These are phyloP conservation scores for Cardiocondyla obscurior DNA, from an alignment of 1,140 invertebrate genomes.

Conservation along the genomic window DNA sequence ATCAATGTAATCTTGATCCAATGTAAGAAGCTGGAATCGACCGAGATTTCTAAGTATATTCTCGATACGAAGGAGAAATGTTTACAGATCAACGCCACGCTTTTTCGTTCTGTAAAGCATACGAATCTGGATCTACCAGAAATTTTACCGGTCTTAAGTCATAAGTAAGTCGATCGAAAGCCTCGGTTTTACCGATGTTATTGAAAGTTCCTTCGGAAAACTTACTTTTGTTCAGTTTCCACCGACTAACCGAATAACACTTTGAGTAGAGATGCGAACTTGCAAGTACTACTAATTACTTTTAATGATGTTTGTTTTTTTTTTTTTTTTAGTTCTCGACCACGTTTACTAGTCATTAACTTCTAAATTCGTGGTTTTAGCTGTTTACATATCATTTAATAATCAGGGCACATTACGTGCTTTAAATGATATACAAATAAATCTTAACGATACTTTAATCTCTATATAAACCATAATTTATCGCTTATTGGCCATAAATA, in stretches of 20 bases:
- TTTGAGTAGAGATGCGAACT: background rate
- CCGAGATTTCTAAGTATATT: background rate
- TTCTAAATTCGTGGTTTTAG: background rate
- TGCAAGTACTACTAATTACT: slow-evolving; percentile 22
- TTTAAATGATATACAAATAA: slow-evolving; percentile 6
- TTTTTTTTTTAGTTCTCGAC: background rate
- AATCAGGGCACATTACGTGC: background rate
- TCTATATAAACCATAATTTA: background rate
- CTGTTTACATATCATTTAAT: background rate
- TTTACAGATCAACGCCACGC: background rate
- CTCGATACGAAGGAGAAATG: background rate
- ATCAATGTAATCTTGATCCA: slow-evolving; percentile 4
- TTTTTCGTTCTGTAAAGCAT: background rate
- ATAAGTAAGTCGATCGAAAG: slow-evolving; percentile 2
- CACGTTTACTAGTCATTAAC: background rate
- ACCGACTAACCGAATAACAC: slow-evolving; percentile 8
- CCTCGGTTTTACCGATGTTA: slow-evolving; percentile 12
- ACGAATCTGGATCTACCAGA: background rate
- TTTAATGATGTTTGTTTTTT: slow-evolving; percentile 28
- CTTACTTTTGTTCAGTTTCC: background rate
- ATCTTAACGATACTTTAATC: background rate
- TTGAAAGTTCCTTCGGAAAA: slow-evolving; percentile 8
- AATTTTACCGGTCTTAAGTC: background rate
- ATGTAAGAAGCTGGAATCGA: background rate
- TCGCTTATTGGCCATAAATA: background rate